phyloP scores from a whole-genome alignment of 2,797 vertebrate genomes.

The Streptopelia turtur region DNA sequence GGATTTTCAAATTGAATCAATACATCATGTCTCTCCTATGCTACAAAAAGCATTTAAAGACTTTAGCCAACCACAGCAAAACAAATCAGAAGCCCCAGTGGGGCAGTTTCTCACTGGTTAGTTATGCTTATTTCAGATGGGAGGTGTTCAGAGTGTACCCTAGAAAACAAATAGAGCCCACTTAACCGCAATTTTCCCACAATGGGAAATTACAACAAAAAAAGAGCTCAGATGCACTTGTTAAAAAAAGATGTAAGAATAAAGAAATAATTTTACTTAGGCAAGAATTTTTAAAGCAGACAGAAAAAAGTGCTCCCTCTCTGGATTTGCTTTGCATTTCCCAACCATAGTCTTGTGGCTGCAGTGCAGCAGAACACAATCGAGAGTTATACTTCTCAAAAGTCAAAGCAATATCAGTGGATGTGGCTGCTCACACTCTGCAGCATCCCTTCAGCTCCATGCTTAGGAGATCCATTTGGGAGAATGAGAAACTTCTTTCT shows the following conservation, averaged over 20 bases:
- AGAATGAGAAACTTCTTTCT: background rate
- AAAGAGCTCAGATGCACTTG: background rate
- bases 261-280: background rate
- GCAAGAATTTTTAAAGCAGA: background rate
- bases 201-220: background rate
- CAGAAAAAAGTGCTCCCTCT: background rate
- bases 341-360: background rate
- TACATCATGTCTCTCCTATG: background rate
- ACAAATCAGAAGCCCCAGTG: background rate
- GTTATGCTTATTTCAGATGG: background rate
- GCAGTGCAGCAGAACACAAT: background rate
- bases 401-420: background rate
- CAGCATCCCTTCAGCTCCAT: background rate
- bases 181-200: background rate
- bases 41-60: background rate
- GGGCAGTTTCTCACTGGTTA: background rate
- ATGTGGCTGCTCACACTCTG: background rate
- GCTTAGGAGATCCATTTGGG: background rate
- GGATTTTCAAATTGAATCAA: constrained; percentile 40
- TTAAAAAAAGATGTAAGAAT: background rate
- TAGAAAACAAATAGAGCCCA: background rate
- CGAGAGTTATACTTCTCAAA: background rate
- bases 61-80: background rate
- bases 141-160: background rate
- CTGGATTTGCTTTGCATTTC: background rate